A percentile compares a stretch with the other conserved stretches of the same genome.
Evolutionary conservation across 2,888 invertebrate genomes (phyloP).

Genomic region (Tethea ocularis): DNA sequence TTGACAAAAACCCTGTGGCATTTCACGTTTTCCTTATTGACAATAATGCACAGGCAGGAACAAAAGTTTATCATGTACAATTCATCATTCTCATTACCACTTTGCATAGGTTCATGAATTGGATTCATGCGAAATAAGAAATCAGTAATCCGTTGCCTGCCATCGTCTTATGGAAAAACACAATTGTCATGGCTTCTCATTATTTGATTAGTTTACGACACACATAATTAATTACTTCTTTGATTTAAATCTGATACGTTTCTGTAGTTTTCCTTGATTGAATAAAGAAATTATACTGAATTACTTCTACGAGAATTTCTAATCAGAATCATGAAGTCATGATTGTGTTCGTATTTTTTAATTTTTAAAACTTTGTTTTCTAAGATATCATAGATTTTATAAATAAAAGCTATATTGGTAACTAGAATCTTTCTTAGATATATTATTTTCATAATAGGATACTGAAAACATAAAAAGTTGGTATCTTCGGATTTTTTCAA

Average conservation of each 20-base stretch:
- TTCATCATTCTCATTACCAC: not conserved
- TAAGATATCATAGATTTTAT: too few relatives aligned
- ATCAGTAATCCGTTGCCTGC: not conserved
- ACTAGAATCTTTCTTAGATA: too few relatives aligned
- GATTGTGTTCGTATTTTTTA: too few relatives aligned
- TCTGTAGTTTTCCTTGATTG: not conserved
- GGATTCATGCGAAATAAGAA: not conserved
- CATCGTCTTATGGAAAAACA: slow-evolving; percentile 5
- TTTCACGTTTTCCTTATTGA: slow-evolving; percentile 1
- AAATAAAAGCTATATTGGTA: too few relatives aligned
- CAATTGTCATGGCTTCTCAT: not conserved
- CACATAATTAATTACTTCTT: not conserved
- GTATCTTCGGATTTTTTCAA: not conserved
- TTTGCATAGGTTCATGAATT: not conserved
- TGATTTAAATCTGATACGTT: not conserved
- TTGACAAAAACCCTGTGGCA: not conserved
- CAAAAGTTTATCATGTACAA: slow-evolving; percentile 2
- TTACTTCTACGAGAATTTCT: not conserved
- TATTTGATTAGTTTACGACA: slow-evolving; percentile 1
- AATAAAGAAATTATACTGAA: not conserved
- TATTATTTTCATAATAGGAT: too few relatives aligned
- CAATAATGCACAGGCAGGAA: not conserved
- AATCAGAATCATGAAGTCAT: not conserved
- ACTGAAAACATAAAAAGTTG: too few relatives aligned
- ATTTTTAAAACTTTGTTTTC: too few relatives aligned